These are phyloP conservation scores for Ctenochaetus hawaiiensis DNA, from an alignment of 2,797 vertebrate species.

Conservation along the genomic window DNA sequence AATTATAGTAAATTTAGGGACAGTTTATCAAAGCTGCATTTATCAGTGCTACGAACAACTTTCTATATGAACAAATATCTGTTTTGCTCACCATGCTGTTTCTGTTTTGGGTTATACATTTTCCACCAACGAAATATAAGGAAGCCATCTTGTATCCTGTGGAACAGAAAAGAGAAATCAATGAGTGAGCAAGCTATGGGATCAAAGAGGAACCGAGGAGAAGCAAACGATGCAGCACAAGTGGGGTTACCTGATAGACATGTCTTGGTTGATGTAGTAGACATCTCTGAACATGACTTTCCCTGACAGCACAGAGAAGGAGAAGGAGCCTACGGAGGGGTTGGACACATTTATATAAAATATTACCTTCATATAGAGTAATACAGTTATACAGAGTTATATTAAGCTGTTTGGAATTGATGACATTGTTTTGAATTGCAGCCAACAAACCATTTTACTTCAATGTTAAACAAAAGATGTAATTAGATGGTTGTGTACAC, in stretches of 20 bases:
- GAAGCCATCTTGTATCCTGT: constrained; percentile 98
- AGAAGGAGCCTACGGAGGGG: constrained; percentile 91
- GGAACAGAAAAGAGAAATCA: constrained; percentile 5
- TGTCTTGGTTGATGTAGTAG: constrained; percentile 97
- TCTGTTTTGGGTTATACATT: constrained; percentile 99
- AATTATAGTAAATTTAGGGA: too few relatives aligned
- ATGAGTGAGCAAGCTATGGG: neutral
- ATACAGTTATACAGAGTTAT: neutral
- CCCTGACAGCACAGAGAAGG: constrained; percentile 97
- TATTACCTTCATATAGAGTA: neutral
- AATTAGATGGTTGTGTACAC: neutral
- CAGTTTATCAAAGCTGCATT: neutral
- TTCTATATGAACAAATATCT: neutral
- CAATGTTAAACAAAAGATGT: constrained; percentile 24
- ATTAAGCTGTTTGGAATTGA: constrained; percentile 4
- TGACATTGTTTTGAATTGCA: neutral
- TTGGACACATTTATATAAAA: neutral
- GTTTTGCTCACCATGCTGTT: constrained; percentile 92
- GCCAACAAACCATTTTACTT: constrained; percentile 6
- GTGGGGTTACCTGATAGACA: constrained; percentile 94
- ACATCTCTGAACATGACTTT: constrained; percentile 99
- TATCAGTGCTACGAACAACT: too few relatives aligned
- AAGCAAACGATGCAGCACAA: neutral
- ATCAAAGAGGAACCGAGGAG: neutral
- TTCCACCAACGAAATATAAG: constrained; percentile 99